Base-by-base conservation (phyloP, 1,140 invertebrate species). In the Phortica variegata region DNA sequence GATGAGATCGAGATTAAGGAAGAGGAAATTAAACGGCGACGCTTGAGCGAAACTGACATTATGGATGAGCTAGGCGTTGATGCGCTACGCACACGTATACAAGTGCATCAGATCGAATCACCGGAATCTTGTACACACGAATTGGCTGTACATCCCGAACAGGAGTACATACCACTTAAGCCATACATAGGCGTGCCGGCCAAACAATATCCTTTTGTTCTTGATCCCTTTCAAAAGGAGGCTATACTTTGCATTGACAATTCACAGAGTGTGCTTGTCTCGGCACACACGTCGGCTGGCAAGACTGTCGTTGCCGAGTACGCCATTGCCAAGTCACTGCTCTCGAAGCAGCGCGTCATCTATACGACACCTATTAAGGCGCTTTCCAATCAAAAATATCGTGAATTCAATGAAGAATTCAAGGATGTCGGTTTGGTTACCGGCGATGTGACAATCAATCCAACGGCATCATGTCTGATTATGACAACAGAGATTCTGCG, bases 401-500 rank as follows among this genome's bases (percentile, higher is more conserved):
- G 97, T 61, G 97, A 99, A 77, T 94, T 99, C 76, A 88, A 86
- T 61, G 96, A 98, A 76, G 95, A 98, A 75, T 99, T 99, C 69
- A 85, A 88, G 76, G 97, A 99, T 80, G 97, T 99, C 19, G 97
- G 97, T 42, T 79, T 99, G 7, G 88, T 99, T 54, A 99, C 97
- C 44, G 97, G 97, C 33, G 97, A 99, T 83, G 95, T 99, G 3
- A 99, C 97, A 3, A 98, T 99, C 29, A 99, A 99, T 82, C 95
- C 96, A 15, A 90, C 88, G 23, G 97, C 97, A 12, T 95, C 92
- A 57, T 95, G 95, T 78, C 82, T 99, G 20, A 97, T 99, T 52
- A 99, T 99, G 97, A 99, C 97, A 2, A 99, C 97, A 21, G 97
- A 99, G 86, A 99, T 99, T 85, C 80, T 99, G 43, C 80, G 97